phyloP scores from a whole-genome alignment of 1,140 invertebrate species.

The Megalonaias nervosa region DNA sequence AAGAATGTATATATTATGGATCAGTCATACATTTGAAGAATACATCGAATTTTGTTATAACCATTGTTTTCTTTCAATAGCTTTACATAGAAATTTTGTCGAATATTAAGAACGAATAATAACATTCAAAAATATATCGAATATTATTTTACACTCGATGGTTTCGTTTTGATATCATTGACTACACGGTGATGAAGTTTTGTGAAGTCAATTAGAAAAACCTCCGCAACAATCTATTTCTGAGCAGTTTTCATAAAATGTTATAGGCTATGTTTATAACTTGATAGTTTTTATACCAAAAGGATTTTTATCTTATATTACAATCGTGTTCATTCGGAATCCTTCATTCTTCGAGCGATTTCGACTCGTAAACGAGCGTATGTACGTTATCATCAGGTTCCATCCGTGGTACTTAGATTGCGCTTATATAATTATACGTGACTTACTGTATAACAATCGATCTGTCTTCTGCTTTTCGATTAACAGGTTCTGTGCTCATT shows the following conservation, averaged over 20 bases:
- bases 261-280: too few species aligned
- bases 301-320: too few species aligned
- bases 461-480: constrained; percentile 61
- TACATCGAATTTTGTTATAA: too few species aligned
- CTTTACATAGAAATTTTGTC: neutral
- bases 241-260: too few species aligned
- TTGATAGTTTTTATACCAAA: too few species aligned
- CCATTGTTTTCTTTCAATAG: too few species aligned
- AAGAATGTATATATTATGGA: too few species aligned
- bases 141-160: neutral
- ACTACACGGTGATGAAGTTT: neutral
- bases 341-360: neutral
- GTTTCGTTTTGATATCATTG: neutral
- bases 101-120: neutral
- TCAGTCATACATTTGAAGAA: too few species aligned
- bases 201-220: too few species aligned
- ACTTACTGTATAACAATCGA: constrained; percentile 56
- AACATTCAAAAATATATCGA: neutral
- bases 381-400: neutral
- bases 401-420: neutral
- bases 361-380: neutral
- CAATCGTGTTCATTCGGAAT: too few species aligned
- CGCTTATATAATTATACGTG: neutral
- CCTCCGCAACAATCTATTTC: too few species aligned
- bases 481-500: constrained; percentile 54